phyloP scores from a whole-genome alignment of 1,140 invertebrate species.

The Macrobrachium rosenbergii region DNA sequence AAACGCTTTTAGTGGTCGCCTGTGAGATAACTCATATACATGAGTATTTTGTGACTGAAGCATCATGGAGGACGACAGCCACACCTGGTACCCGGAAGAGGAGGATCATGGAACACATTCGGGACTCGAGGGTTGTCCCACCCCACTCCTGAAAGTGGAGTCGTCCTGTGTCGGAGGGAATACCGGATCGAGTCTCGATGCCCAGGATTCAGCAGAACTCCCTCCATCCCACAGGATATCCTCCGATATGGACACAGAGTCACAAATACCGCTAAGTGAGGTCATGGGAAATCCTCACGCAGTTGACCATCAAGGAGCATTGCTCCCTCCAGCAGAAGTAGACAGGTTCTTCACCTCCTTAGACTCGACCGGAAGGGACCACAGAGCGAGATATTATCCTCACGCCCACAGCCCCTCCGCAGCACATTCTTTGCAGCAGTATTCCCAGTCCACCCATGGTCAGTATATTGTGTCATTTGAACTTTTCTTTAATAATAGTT shows the following conservation, averaged over 20 bases:
- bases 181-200: too few relatives aligned
- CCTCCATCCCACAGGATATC: constrained; percentile 36
- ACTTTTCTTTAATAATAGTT: not conserved
- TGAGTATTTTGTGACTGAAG: not conserved
- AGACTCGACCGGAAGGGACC: constrained; percentile 49
- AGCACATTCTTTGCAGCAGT: constrained; percentile 45
- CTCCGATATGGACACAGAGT: constrained; percentile 33
- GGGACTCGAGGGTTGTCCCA: constrained; percentile 1
- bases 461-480: constrained; percentile 8
- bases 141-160: constrained; percentile 20
- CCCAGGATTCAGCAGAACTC: constrained; percentile 11
- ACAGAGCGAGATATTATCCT: constrained; percentile 47
- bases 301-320: constrained; percentile 42
- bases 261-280: constrained; percentile 16
- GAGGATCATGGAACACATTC: constrained; percentile 5
- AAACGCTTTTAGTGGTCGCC: not conserved
- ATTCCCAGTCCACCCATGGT: constrained; percentile 53
- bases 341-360: constrained; percentile 56
- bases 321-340: constrained; percentile 54
- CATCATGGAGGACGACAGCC: not conserved
- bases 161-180: constrained; percentile 28
- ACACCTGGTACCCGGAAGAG: constrained; percentile 1
- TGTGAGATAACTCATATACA: not conserved
- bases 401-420: constrained; percentile 46
- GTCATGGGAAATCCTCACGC: constrained; percentile 18